Evolutionary conservation across 2,888 invertebrate species (phyloP).

Genomic region (Neoaliturus tenellus): DNA sequence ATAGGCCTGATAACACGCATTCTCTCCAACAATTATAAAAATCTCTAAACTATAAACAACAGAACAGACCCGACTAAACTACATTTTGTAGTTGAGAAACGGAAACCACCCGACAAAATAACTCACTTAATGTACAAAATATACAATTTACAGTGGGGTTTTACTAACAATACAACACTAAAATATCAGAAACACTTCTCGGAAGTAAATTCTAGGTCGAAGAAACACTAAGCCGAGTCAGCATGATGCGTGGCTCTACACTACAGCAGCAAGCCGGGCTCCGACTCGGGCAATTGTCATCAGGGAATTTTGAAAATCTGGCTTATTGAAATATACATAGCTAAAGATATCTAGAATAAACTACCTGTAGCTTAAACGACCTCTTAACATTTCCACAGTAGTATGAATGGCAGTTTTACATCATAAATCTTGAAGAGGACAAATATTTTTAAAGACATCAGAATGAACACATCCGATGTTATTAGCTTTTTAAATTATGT

Average conservation of each 20-base stretch:
- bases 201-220: constrained; percentile 27
- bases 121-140: constrained; percentile 47
- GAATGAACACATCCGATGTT: constrained; percentile 13
- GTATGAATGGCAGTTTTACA: constrained; percentile 11
- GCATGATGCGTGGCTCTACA: neutral
- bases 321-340: no score
- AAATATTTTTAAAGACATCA: neutral
- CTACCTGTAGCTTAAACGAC: neutral
- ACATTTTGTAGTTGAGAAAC: constrained; percentile 34
- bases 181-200: constrained; percentile 48
- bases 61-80: neutral
- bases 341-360: neutral
- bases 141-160: constrained; percentile 48
- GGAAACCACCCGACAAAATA: neutral
- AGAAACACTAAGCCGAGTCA: neutral
- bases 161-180: constrained; percentile 33
- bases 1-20: constrained; percentile 61
- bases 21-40: constrained; percentile 52
- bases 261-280: neutral
- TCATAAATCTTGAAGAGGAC: neutral
- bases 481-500: neutral
- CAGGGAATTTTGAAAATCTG: neutral
- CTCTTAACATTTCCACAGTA: neutral
- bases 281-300: no score
- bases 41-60: constrained; percentile 52